Evolutionary conservation across 1,140 invertebrate genomes (phyloP).

Genomic region (Drosophila mayri): DNA sequence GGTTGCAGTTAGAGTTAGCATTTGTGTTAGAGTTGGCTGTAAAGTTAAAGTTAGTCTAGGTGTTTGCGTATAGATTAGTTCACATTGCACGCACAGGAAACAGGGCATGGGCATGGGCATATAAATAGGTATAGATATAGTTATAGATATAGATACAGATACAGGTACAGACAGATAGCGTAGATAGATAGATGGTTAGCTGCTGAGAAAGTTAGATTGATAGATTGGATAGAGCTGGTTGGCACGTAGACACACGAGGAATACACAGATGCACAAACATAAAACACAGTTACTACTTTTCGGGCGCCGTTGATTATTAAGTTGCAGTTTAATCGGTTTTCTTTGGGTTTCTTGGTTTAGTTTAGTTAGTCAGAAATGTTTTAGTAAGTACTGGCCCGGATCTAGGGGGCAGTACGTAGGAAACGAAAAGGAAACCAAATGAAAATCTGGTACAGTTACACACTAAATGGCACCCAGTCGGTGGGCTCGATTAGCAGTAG

Average conservation of each 20-base stretch:
- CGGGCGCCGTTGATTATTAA: slow-evolving; percentile 53
- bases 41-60: slow-evolving; percentile 32
- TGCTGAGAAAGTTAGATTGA: slow-evolving; percentile 34
- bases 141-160: slow-evolving; percentile 40
- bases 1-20: slow-evolving; percentile 46
- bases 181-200: slow-evolving; percentile 61
- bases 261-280: slow-evolving; percentile 58
- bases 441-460: slow-evolving; percentile 42
- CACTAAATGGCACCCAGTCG: slow-evolving; percentile 29
- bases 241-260: slow-evolving; percentile 54
- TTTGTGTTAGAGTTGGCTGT: slow-evolving; percentile 50
- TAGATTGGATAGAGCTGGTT: slow-evolving; percentile 30
- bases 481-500: slow-evolving; percentile 35
- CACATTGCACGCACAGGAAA: slow-evolving; percentile 68
- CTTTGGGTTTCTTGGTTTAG: slow-evolving; percentile 21
- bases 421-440: slow-evolving; percentile 41
- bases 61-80: slow-evolving; percentile 37
- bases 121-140: not conserved
- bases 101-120: slow-evolving; percentile 18
- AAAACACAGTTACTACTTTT: slow-evolving; percentile 58
- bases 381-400: slow-evolving; percentile 35
- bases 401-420: slow-evolving; percentile 10
- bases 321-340: slow-evolving; percentile 32
- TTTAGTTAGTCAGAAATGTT: slow-evolving; percentile 33
- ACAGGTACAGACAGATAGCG: slow-evolving; percentile 23